These are phyloP conservation scores for Dolichoris vasculosae DNA, from an alignment of 1,140 invertebrate genomes.

Conservation along the genomic window DNA sequence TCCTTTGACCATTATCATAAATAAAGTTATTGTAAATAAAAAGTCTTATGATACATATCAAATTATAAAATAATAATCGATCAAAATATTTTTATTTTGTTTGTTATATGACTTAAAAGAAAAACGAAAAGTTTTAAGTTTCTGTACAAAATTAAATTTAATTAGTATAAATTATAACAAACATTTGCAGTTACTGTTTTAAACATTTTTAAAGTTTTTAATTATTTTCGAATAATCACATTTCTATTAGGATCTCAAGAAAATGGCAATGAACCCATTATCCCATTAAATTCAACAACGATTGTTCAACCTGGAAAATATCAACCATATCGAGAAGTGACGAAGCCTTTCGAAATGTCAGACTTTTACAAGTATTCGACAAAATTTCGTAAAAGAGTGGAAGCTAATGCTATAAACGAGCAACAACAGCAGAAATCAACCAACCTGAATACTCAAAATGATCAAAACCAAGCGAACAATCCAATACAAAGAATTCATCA, in stretches of 20 bases:
- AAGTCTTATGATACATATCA: neutral
- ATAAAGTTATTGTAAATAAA: neutral
- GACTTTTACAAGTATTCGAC: conserved; percentile 98
- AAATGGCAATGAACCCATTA: conserved; percentile 72
- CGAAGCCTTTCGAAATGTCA: conserved; percentile 96
- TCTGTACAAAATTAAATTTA: conserved; percentile 6
- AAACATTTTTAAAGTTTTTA: neutral
- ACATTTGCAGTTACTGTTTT: neutral
- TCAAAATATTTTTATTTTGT: conserved; percentile 2
- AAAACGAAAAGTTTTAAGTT: neutral
- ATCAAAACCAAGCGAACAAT: conserved; percentile 47
- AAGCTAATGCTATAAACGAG: conserved; percentile 54
- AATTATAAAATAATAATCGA: neutral
- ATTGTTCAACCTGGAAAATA: conserved; percentile 90
- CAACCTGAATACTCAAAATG: conserved; percentile 45
- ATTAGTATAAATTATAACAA: conserved; percentile 6
- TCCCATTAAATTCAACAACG: conserved; percentile 79
- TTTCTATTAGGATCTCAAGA: conserved; percentile 56
- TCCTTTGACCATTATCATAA: neutral
- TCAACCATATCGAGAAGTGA: conserved; percentile 93
- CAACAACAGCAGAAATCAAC: conserved; percentile 25
- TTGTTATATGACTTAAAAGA: neutral
- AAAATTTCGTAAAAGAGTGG: conserved; percentile 84
- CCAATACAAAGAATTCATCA: conserved; percentile 74
- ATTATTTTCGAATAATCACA: neutral